Percentiles rank a stretch among this genome's conserved stretches.
phyloP scores from a whole-genome alignment of 2,888 invertebrate species.

The Drosophila niveifrons region DNA sequence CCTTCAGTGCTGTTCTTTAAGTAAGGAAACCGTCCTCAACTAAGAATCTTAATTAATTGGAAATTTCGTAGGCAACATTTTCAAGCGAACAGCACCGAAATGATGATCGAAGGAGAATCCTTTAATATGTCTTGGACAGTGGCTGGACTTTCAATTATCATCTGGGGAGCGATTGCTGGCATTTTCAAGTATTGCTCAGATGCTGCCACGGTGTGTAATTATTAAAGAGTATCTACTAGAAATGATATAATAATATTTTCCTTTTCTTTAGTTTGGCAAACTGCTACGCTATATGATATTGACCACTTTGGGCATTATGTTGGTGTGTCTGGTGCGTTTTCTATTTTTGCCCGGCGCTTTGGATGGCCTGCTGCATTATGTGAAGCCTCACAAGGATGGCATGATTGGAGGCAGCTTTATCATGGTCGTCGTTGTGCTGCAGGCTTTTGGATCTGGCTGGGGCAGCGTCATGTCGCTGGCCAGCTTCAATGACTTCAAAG shows the following conservation, averaged over 20 bases:
- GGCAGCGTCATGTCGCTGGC: conserved; percentile 93
- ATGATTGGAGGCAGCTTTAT: conserved; percentile 19
- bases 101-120: accelerated
- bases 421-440: conserved; percentile 85
- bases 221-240: neutral
- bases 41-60: neutral
- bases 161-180: conserved; percentile 68
- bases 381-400: conserved; percentile 23
- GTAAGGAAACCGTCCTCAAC: conserved; percentile 44
- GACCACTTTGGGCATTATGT: conserved; percentile 56
- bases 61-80: conserved; percentile 26
- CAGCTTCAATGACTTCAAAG: conserved; percentile 92
- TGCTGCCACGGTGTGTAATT: conserved; percentile 59
- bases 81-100: no score
- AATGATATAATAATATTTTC: neutral
- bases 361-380: conserved; percentile 45
- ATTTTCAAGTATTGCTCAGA: conserved; percentile 71
- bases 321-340: conserved; percentile 69
- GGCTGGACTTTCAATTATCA: conserved; percentile 48
- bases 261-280: conserved; percentile 71
- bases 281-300: conserved; percentile 68
- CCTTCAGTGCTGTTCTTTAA: conserved; percentile 75
- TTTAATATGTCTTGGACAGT: conserved; percentile 75
- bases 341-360: conserved; percentile 74
- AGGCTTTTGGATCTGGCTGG: conserved; percentile 94